Base-by-base conservation (phyloP, 2,888 invertebrate genomes). In the Tyria jacobaeae region DNA sequence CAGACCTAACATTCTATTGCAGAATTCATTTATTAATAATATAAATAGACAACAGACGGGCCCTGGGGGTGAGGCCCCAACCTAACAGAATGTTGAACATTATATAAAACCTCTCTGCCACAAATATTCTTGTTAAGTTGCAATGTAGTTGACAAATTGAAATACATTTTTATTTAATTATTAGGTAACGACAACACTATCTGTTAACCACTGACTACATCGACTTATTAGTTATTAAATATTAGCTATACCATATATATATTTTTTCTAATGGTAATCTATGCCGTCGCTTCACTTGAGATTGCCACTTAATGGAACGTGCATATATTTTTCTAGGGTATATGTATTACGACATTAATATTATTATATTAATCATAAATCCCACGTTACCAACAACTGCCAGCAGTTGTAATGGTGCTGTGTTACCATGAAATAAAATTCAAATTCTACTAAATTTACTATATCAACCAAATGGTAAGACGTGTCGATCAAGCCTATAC, bases 171-270 rank as follows among this genome's bases (percentile, higher is more conserved):
- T 68, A 64, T 64, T 63, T 61, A 64, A 74, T 81, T 73, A 66
- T 78, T 80, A 81, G 87, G 88, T 91, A 92, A 92, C 88, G 87
- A 91, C 88, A 87, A 88, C 85, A 89, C 92, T 93, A 93, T 90
- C 90, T 86, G 84, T 86, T 85, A 92, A 92, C 91, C 91, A 90
- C 85, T 85, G 91, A 92, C 92, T 94, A 93, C 92, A 88, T 90
- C 84, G 83, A 91, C 90, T 90, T 91, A 91, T 82, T 84, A 83
- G 79, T 87, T 87, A 87, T 90, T 91, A 89, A 89, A 90, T 90
- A 92, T 82, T 89, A 89, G 89, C 86, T 91, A 90, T 88, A 86
- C 84, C 88, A 89, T 86, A 86, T 85, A 84, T 85, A 85, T 87
- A n/a, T 85, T 88, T 81, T 87, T 71, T 73, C 88, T 92, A 91